Evolutionary conservation across 2,113 vertebrate genomes (phyloP).

Genomic region (Ammodytes dubius): DNA sequence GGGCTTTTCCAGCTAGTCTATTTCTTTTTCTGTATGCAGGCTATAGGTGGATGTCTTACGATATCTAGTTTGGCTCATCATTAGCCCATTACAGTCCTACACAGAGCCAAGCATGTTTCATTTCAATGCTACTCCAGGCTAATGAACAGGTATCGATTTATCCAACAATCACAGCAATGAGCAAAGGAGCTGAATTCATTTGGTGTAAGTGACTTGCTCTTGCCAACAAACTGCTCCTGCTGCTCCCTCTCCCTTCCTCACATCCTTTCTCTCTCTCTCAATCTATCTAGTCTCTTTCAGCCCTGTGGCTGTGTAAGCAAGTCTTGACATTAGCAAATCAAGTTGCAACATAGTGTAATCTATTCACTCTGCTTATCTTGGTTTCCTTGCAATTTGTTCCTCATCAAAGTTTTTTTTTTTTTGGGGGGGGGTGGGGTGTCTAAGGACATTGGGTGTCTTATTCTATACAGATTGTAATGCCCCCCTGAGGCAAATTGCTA

Average conservation of each 20-base stretch:
- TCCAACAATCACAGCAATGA: conserved; percentile 62
- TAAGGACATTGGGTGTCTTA: too few species aligned
- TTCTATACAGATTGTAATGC: too few species aligned
- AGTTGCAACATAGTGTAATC: conserved; percentile 11
- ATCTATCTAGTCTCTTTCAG: conserved; percentile 5
- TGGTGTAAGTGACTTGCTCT: conserved; percentile 67
- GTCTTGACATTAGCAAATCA: conserved; percentile 41
- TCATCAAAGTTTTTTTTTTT: too few species aligned
- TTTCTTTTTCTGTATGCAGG: conserved; percentile 58
- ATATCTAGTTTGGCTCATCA: conserved; percentile 65
- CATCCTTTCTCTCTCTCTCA: not conserved
- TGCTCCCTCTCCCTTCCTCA: not conserved
- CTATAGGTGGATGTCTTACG: conserved; percentile 44
- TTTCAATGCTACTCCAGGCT: conserved; percentile 62
- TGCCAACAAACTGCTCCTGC: conserved; percentile 61
- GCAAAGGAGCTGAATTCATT: conserved; percentile 73
- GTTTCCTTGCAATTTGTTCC: too few species aligned
- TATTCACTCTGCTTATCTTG: not conserved
- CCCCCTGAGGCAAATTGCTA: too few species aligned
- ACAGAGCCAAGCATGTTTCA: conserved; percentile 61
- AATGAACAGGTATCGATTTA: conserved; percentile 77
- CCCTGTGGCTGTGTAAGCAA: conserved; percentile 28
- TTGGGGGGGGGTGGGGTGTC: too few species aligned
- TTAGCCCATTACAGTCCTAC: conserved; percentile 58
- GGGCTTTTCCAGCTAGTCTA: conserved; percentile 36